phyloP scores from a whole-genome alignment of 2,797 vertebrate species.

The Sebastes hubbsi region DNA sequence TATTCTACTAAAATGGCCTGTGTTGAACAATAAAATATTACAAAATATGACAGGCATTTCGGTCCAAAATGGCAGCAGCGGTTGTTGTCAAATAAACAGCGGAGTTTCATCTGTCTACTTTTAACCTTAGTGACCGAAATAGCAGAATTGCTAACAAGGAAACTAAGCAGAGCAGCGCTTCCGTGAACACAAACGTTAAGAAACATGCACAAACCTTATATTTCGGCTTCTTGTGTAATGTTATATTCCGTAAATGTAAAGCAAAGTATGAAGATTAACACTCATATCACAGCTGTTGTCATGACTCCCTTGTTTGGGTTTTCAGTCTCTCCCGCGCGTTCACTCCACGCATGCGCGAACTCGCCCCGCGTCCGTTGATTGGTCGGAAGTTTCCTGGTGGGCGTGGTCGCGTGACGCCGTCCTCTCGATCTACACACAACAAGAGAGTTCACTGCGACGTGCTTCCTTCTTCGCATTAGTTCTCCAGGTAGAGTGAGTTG shows the following conservation, averaged over 20 bases:
- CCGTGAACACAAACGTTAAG: neutral
- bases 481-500: neutral
- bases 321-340: conserved; percentile 75
- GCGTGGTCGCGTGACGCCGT: neutral
- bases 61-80: too few species aligned
- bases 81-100: rapidly evolving
- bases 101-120: too few species aligned
- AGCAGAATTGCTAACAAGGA: neutral
- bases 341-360: conserved; percentile 61
- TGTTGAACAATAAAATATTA: too few species aligned
- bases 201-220: conserved; percentile 34
- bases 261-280: neutral
- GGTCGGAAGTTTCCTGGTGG: conserved; percentile 68
- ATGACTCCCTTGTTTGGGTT: conserved; percentile 52
- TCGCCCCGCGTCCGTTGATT: conserved; percentile 36
- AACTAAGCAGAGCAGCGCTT: neutral
- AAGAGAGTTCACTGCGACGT: conserved; percentile 2
- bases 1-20: too few species aligned
- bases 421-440: rapidly evolving
- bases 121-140: neutral
- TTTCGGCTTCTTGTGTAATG: neutral
- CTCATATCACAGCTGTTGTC: neutral
- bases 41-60: too few species aligned
- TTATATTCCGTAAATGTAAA: neutral
- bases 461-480: conserved; percentile 21